These are phyloP conservation scores for Macrophya alboannulata DNA, from an alignment of 2,888 invertebrate species.

Conservation along the genomic window DNA sequence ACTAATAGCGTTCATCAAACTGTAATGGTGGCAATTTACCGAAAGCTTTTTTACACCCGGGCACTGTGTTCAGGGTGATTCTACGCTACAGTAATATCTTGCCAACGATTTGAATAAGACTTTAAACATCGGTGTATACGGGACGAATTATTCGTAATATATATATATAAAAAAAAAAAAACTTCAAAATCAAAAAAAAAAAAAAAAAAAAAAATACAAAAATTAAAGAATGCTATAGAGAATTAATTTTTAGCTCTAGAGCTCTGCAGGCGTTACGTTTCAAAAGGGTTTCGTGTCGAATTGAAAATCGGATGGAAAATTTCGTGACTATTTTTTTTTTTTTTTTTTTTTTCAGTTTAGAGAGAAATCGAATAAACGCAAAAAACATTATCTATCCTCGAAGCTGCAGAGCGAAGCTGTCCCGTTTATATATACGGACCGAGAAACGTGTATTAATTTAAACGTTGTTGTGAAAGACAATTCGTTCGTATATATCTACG, in stretches of 20 bases:
- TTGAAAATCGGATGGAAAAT: no score
- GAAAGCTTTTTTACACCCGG: constrained; percentile 34
- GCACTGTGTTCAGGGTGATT: neutral
- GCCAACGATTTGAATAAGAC: constrained; percentile 17
- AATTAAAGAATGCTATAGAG: no score
- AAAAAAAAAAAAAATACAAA: neutral
- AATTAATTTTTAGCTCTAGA: no score
- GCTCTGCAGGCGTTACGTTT: no score
- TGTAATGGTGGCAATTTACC: constrained; percentile 42
- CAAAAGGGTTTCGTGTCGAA: no score
- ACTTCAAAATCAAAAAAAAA: neutral
- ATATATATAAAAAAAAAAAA: neutral
- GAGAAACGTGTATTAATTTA: neutral
- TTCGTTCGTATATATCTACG: neutral
- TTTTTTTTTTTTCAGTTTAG: no score
- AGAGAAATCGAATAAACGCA: no score
- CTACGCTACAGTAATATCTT: neutral
- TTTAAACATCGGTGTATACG: neutral
- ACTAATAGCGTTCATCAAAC: constrained; percentile 47
- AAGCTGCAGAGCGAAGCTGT: neutral
- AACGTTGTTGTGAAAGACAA: constrained; percentile 1
- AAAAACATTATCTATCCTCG: no score
- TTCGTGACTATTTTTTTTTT: no score
- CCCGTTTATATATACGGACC: no score
- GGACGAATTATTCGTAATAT: neutral